A percentile compares a stretch with the other conserved stretches of the same genome.
Evolutionary conservation across 2,797 vertebrate species (phyloP).

Genomic region (Enteromius trimaculatus): DNA sequence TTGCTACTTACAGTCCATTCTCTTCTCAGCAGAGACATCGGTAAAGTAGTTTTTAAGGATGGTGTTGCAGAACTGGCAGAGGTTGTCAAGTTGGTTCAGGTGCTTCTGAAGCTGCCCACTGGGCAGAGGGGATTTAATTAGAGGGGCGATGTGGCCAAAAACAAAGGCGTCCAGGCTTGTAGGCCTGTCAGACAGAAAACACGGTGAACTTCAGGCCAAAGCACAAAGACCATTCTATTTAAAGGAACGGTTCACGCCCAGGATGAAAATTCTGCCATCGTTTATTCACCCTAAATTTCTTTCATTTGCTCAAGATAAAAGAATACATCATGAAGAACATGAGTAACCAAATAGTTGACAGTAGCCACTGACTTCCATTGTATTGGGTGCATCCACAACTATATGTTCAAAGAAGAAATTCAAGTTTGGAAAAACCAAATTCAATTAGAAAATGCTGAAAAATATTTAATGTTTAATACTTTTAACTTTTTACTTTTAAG

Average conservation of each 20-base stretch:
- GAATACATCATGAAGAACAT: not conserved
- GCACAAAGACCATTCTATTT: not conserved
- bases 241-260: not conserved
- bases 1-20: slow-evolving; percentile 24
- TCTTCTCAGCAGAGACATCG: slow-evolving; percentile 78
- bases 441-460: too few species aligned
- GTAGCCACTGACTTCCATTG: not conserved
- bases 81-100: slow-evolving; percentile 91
- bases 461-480: too few species aligned
- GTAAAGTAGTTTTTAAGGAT: slow-evolving; percentile 88
- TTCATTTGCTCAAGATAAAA: not conserved
- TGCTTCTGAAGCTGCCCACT: slow-evolving; percentile 91
- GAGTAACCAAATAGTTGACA: not conserved
- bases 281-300: not conserved
- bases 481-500: not conserved
- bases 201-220: not conserved
- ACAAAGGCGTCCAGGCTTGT: slow-evolving; percentile 95
- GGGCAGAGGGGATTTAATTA: slow-evolving; percentile 89
- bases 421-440: not conserved
- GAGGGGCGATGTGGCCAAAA: slow-evolving; percentile 93
- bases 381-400: not conserved
- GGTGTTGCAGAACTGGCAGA: slow-evolving; percentile 91
- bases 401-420: not conserved
- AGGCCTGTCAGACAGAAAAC: slow-evolving; percentile 76
- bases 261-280: not conserved